These are phyloP conservation scores for Eumerus sabulonum DNA, from an alignment of 2,888 invertebrate species.

Conservation along the genomic window DNA sequence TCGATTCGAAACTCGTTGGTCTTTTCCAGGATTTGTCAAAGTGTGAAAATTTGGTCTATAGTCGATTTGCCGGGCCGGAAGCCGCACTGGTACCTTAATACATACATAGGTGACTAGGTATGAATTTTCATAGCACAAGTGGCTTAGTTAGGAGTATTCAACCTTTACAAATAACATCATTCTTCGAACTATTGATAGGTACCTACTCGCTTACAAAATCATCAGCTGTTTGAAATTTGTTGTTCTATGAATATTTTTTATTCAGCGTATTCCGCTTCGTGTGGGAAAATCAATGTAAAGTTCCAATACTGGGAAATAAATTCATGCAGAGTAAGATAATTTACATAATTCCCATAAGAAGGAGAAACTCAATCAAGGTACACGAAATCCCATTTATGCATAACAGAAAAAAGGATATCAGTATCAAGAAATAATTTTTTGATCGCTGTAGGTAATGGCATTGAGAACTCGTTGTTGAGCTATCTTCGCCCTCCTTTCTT, in stretches of 20 bases:
- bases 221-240: no score
- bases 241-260: constrained; percentile 24
- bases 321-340: constrained; percentile 58
- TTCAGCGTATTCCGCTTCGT: constrained; percentile 33
- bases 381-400: constrained; percentile 39
- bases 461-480: constrained; percentile 62
- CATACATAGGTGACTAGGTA: no score
- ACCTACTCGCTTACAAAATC: no score
- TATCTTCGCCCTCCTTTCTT: constrained; percentile 57
- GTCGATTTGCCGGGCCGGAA: no score
- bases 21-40: no score
- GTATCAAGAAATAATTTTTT: constrained; percentile 58
- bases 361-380: constrained; percentile 63
- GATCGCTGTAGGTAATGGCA: constrained; percentile 63
- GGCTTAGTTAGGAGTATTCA: no score
- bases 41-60: no score
- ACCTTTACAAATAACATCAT: no score
- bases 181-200: no score
- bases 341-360: constrained; percentile 62
- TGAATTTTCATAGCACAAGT: no score
- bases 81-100: no score
- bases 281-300: constrained; percentile 62
- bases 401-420: constrained; percentile 55
- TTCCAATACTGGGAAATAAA: background rate
- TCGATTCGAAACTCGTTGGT: no score